Percentiles rank a stretch among this genome's conserved stretches.
phyloP scores from a whole-genome alignment of 1,140 invertebrate genomes.

The Hylyphantes graminicola region DNA sequence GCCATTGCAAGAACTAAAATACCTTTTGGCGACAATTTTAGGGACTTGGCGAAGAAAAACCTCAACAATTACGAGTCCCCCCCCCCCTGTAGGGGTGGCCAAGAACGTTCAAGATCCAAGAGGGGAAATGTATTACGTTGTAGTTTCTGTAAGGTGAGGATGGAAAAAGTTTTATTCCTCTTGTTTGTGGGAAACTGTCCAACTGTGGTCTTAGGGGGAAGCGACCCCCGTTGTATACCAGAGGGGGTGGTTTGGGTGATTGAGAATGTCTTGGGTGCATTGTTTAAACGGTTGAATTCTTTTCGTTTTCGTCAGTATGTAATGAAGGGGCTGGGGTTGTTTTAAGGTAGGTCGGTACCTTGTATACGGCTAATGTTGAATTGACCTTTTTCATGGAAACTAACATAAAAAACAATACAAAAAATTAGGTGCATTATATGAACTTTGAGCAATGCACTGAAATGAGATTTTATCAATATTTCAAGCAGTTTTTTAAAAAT shows the following conservation, averaged over 20 bases:
- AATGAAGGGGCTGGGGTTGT: conserved; percentile 45
- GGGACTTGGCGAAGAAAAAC: too few species aligned
- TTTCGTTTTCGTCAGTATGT: conserved; percentile 20
- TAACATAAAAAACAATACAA: too few species aligned
- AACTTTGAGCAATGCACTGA: too few species aligned
- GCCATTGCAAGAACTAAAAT: too few species aligned
- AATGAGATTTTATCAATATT: too few species aligned
- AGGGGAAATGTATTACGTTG: conserved; percentile 38
- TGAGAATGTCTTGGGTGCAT: conserved; percentile 34
- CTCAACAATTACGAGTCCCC: background rate
- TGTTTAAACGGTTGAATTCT: conserved; percentile 3
- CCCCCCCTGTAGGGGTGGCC: too few species aligned
- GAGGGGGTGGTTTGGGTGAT: conserved; percentile 28
- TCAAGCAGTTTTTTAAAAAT: too few species aligned
- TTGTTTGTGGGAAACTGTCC: conserved; percentile 34
- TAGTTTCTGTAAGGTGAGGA: conserved; percentile 14
- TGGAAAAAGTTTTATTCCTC: conserved; percentile 29
- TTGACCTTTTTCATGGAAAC: too few species aligned
- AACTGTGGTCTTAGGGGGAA: conserved; percentile 22
- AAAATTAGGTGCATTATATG: too few species aligned
- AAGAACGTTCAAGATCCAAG: too few species aligned
- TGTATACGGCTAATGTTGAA: background rate
- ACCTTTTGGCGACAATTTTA: too few species aligned
- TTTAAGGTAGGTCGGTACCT: background rate
- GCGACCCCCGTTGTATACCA: conserved; percentile 27